Evolutionary conservation across 1,140 invertebrate genomes (phyloP).

Genomic region (Oreohelix idahoensis): DNA sequence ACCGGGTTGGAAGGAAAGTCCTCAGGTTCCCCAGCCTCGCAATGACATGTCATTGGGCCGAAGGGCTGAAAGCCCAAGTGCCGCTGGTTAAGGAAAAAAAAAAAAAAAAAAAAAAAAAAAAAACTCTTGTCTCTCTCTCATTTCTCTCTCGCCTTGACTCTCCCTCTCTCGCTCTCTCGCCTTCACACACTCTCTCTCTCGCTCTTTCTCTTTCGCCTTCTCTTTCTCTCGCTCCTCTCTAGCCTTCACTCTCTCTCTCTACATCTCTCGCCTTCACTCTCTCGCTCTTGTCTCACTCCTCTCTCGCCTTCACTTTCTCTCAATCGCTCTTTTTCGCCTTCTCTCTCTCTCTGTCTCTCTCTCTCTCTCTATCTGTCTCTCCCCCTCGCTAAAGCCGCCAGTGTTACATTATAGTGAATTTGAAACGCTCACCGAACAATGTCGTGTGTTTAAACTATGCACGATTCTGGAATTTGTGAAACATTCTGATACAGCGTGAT

Average conservation of each 20-base stretch:
- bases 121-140: too few relatives aligned
- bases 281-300: neutral
- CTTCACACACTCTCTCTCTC: neutral
- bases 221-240: neutral
- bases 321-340: neutral
- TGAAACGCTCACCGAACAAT: too few relatives aligned
- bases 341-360: neutral
- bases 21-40: too few relatives aligned
- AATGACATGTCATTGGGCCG: too few relatives aligned
- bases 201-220: neutral
- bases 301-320: neutral
- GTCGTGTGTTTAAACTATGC: too few relatives aligned
- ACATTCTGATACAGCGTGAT: too few relatives aligned
- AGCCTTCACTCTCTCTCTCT: neutral
- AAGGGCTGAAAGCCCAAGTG: too few relatives aligned
- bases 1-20: too few relatives aligned
- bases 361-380: neutral
- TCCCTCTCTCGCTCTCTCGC: neutral
- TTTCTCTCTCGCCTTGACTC: neutral
- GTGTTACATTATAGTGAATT: too few relatives aligned
- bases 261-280: neutral
- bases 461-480: too few relatives aligned
- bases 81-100: too few relatives aligned
- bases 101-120: too few relatives aligned
- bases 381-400: neutral